Conservation (phyloP, 2,113 vertebrate species). For the Channa maculata region DNA sequence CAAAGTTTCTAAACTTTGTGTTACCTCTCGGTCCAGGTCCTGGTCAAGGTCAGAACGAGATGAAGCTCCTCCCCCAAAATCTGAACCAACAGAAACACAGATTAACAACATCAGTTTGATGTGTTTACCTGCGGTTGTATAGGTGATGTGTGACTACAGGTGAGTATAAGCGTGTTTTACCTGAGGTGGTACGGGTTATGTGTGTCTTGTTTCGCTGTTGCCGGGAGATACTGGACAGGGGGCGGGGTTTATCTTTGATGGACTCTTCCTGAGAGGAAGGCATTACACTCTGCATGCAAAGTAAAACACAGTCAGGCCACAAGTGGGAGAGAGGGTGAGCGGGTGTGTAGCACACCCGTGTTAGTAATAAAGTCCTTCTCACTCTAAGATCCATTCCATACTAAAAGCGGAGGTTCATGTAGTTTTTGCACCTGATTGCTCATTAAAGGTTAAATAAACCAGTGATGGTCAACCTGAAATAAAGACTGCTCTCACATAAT, state of each 20-base stretch:
- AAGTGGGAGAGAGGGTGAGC: too few species aligned
- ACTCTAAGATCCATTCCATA: too few species aligned
- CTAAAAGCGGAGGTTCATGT: too few species aligned
- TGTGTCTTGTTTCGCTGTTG: constrained; percentile 90
- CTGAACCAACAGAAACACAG: constrained; percentile 63
- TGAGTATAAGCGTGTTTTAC: constrained; percentile 71
- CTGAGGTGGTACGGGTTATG: constrained; percentile 92
- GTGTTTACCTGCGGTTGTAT: constrained; percentile 85
- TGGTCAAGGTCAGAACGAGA: constrained; percentile 90
- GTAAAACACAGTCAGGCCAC: too few species aligned
- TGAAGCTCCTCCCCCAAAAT: constrained; percentile 86
- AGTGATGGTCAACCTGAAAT: too few species aligned
- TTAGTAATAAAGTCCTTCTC: too few species aligned
- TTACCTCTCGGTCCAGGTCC: constrained; percentile 94
- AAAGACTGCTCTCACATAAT: too few species aligned
- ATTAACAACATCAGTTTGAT: background rate
- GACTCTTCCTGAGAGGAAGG: constrained; percentile 89
- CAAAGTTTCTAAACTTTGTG: too few species aligned
- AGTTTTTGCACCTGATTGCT: too few species aligned
- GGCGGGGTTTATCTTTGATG: constrained; percentile 84
- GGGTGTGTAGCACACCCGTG: too few species aligned
- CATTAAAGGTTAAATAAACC: too few species aligned
- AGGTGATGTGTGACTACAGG: background rate
- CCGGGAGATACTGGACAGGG: constrained; percentile 85
- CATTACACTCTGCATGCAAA: constrained; percentile 84